phyloP scores from a whole-genome alignment of 2,797 vertebrate genomes.

The Heteromormyrus szaboi region DNA sequence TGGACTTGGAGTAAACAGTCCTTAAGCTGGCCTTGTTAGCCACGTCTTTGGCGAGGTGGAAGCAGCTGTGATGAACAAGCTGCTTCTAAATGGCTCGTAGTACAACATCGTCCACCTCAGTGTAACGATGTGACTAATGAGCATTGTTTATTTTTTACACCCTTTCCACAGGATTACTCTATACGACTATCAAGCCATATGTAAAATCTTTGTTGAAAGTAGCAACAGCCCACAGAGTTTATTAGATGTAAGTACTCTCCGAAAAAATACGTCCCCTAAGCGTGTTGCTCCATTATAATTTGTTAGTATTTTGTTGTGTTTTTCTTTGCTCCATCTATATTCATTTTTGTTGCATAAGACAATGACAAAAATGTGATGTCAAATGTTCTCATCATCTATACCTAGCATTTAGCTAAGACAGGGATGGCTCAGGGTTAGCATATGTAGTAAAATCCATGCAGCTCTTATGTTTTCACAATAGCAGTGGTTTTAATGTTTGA shows the following conservation, averaged over 20 bases:
- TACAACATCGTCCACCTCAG: neutral
- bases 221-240: conserved; percentile 80
- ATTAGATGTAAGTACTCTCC: conserved; percentile 75
- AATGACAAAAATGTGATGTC: neutral
- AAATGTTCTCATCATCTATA: neutral
- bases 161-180: conserved; percentile 76
- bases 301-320: neutral
- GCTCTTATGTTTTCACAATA: neutral
- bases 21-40: neutral
- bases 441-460: neutral
- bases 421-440: neutral
- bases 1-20: neutral
- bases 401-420: neutral
- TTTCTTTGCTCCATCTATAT: neutral
- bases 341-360: neutral
- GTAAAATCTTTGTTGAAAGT: conserved; percentile 84
- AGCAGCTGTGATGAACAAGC: conserved; percentile 74
- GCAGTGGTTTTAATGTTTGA: neutral
- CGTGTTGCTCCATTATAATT: neutral
- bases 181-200: conserved; percentile 95
- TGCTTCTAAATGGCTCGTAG: conserved; percentile 52
- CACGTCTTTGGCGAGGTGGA: conserved; percentile 68
- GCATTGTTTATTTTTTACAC: neutral
- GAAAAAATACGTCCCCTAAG: neutral
- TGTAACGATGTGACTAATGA: neutral